Conservation (phyloP, 1,140 invertebrate species). For the Cyclina sinensis region DNA sequence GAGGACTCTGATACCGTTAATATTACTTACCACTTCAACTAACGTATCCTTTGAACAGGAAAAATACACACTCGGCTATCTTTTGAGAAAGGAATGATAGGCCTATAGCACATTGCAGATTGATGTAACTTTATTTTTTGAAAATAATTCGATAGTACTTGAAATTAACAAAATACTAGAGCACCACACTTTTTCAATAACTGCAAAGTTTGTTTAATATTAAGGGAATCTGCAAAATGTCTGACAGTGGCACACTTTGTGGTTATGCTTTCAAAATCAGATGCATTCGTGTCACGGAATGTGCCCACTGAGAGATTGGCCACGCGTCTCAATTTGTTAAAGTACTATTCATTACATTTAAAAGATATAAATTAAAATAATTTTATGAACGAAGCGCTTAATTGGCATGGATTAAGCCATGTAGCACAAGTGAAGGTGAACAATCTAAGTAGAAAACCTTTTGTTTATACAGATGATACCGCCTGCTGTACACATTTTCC, state of each 20-base stretch:
- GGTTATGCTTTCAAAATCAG: neutral
- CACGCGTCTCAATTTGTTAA: conserved; percentile 30
- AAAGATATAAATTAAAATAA: conserved; percentile 57
- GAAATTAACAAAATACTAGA: too few species aligned
- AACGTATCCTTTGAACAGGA: too few species aligned
- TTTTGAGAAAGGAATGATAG: too few species aligned
- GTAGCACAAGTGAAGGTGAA: conserved; percentile 54
- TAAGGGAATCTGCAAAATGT: too few species aligned
- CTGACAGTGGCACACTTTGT: neutral
- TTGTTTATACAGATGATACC: conserved; percentile 59
- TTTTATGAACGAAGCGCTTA: conserved; percentile 50
- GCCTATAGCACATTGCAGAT: too few species aligned
- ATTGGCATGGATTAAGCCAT: conserved; percentile 49
- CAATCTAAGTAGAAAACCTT: conserved; percentile 61
- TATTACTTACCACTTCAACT: too few species aligned
- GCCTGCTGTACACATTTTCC: conserved; percentile 37
- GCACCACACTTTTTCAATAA: too few species aligned
- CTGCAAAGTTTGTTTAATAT: too few species aligned
- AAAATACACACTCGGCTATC: too few species aligned
- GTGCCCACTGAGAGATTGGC: neutral
- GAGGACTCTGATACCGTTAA: too few species aligned
- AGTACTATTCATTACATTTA: conserved; percentile 13
- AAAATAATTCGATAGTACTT: too few species aligned
- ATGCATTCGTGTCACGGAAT: neutral
- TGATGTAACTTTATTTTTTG: too few species aligned